Evolutionary conservation across 1,140 invertebrate genomes (phyloP), one percentile per base, ranked within the genome.

Genomic region (Rhopalosiphum maidis): DNA sequence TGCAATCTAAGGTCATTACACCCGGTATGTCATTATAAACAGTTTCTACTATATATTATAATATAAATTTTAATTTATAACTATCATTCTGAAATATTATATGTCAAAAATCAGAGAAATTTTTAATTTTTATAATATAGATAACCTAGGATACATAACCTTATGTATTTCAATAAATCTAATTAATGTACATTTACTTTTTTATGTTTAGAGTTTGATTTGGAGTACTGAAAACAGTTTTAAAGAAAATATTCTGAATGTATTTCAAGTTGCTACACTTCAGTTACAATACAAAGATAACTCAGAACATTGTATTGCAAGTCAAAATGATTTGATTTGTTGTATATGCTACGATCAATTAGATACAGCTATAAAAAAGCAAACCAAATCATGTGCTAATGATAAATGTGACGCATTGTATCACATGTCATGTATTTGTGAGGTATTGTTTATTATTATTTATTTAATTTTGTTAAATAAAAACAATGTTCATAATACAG

Each of bases 361-460:
- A 25, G 90, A 92, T 37, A 43, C 8, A 55, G 21, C 25, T 41
- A 37, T 35, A 43, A 93, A 93, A 85, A 86, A 86, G 3, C 82
- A 85, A 51, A 92, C 43, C 1, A 93, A 93, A 93, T 41, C 11
- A 1, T 93, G 91, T 93, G 9, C 4, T 43, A 86, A 93, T 85
- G 15, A 41, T 9, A 93, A 93, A 86, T 93, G 91, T 55, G 91
- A 93, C 18, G 77, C 82, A 85, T 7, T 93, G 18, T 93, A 93
- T 86, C 91, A 93, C 55, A 93, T 93, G 46, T n/a, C 43, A 85
- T 93, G 91, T 9, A 93, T 93, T 60, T 93, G 91, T 93, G 82
- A 54, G 91, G 91, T 93, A 89, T 37, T 23, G 11, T 89, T 89
- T 89, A 9, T 23, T 51, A 11, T 9, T 54, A 30, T 22, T 88